Percentiles rank a stretch among this genome's conserved stretches.
Conservation (phyloP, 2,888 invertebrate species). For the Pachliopta kotzebuea region DNA sequence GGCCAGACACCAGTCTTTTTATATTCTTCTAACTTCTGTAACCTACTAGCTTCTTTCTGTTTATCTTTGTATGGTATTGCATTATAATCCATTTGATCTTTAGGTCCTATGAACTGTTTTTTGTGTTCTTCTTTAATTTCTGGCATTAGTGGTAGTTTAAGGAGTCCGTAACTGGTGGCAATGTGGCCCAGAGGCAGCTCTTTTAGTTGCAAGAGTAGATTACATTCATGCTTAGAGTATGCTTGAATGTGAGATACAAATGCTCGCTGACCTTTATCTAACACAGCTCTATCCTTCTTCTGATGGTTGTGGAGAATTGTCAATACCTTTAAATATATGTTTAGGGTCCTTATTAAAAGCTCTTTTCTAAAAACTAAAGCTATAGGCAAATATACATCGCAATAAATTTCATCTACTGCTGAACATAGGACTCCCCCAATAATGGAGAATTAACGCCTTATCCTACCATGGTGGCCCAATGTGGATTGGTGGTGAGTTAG, state of each 20-base stretch:
- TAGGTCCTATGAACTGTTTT: conserved; percentile 71
- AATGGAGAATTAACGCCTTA: too few species aligned
- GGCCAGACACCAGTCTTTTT: conserved; percentile 89
- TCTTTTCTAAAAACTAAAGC: too few species aligned
- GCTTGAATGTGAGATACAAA: conserved; percentile 97
- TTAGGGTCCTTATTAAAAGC: too few species aligned
- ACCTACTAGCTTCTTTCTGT: conserved; percentile 86
- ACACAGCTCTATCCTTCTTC: conserved; percentile 85
- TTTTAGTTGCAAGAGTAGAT: conserved; percentile 91
- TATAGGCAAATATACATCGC: too few species aligned
- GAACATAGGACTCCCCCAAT: too few species aligned
- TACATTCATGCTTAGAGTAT: conserved; percentile 97
- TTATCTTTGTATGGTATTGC: conserved; percentile 89
- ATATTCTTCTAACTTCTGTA: conserved; percentile 85
- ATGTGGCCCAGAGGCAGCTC: conserved; percentile 90
- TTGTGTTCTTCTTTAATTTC: conserved; percentile 87
- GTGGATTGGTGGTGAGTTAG: too few species aligned
- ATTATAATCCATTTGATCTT: conserved; percentile 84
- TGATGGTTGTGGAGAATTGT: conserved; percentile 83
- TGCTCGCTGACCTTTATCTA: conserved; percentile 94
- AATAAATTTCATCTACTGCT: too few species aligned
- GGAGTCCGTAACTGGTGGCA: conserved; percentile 93
- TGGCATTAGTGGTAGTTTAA: conserved; percentile 97
- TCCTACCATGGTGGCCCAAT: too few species aligned
- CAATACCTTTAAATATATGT: conserved; percentile 55